These are phyloP conservation scores for Notodonta ziczac DNA, from an alignment of 2,888 invertebrate genomes.

Conservation along the genomic window DNA sequence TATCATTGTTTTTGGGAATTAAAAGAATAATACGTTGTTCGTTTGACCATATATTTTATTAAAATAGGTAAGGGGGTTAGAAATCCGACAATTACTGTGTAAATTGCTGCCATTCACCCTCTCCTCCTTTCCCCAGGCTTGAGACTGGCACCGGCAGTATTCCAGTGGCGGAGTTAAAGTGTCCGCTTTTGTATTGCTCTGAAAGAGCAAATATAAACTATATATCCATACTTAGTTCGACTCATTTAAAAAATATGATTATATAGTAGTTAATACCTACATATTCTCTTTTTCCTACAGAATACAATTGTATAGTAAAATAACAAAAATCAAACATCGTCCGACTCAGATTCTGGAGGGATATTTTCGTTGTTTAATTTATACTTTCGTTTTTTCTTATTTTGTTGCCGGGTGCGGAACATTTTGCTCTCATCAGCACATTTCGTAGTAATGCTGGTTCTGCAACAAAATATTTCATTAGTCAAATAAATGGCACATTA, in stretches of 20 bases:
- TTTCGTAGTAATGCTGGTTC: constrained; percentile 85
- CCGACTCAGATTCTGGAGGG: constrained; percentile 40
- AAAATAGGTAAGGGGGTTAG: background rate
- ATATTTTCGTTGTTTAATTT: constrained; percentile 47
- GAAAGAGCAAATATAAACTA: background rate
- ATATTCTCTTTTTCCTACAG: background rate
- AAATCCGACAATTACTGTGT: constrained; percentile 5
- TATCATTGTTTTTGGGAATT: no score
- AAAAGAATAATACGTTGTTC: background rate
- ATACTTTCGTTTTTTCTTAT: constrained; percentile 42
- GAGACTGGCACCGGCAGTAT: constrained; percentile 38
- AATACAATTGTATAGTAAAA: background rate
- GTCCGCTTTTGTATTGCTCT: constrained; percentile 11
- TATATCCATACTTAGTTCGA: background rate
- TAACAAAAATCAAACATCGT: constrained; percentile 24
- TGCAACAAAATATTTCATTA: constrained; percentile 36
- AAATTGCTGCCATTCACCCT: constrained; percentile 21
- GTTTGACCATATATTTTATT: no score
- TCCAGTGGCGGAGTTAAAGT: constrained; percentile 40
- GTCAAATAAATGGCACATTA: no score
- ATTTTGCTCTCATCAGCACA: constrained; percentile 86
- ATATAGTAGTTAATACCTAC: no score
- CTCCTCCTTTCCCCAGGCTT: constrained; percentile 48
- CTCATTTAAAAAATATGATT: no score
- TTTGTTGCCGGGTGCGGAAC: constrained; percentile 62